These are phyloP conservation scores for Heteractis magnifica DNA, from an alignment of 92 coral and sea anemone species.

Conservation along the genomic window DNA sequence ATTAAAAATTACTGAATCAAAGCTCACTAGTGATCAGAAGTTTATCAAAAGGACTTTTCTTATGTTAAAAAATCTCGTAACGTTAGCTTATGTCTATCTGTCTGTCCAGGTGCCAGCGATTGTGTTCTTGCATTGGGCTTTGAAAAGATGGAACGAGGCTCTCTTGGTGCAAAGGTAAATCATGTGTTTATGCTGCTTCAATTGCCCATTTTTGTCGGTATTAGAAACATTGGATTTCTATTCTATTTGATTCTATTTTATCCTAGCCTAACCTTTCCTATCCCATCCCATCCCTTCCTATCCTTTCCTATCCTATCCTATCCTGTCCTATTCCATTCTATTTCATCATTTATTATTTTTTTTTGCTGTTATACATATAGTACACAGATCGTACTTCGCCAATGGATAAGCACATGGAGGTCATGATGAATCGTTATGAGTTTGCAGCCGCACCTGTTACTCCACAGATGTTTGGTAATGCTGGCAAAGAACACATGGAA, in stretches of 20 bases:
- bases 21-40: too few species aligned
- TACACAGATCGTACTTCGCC: conserved; percentile 77
- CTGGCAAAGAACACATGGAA: conserved; percentile 97
- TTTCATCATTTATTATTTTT: not conserved
- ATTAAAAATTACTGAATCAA: not conserved
- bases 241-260: too few species aligned
- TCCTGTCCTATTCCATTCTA: too few species aligned
- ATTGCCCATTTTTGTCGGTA: not conserved
- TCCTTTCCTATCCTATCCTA: too few species aligned
- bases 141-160: conserved; percentile 96
- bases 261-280: too few species aligned
- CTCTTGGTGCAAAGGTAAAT: conserved; percentile 63
- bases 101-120: conserved; percentile 63
- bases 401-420: conserved; percentile 76
- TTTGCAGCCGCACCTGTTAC: conserved; percentile 85
- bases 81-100: not conserved
- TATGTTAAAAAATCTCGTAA: too few species aligned
- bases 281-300: too few species aligned
- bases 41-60: too few species aligned
- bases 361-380: not conserved
- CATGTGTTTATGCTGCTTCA: not conserved
- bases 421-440: conserved; percentile 69
- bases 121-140: conserved; percentile 96
- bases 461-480: conserved; percentile 99
- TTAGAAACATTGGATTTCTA: too few species aligned